These are phyloP conservation scores for Ischnus inquisitorius DNA, from an alignment of 2,888 invertebrate species.

Conservation along the genomic window DNA sequence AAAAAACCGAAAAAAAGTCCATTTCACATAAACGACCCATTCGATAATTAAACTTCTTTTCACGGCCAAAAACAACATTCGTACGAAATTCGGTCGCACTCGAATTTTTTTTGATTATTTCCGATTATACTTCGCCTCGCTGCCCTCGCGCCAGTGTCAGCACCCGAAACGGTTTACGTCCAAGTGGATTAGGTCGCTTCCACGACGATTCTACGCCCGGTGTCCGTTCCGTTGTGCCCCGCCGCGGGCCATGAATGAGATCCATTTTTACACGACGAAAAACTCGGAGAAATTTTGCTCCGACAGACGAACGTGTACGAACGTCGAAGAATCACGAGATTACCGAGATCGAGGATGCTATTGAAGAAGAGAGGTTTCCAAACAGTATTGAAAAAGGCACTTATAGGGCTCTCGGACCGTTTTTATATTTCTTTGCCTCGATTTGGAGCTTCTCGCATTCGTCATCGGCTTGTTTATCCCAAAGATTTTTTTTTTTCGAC, in stretches of 20 bases:
- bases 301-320: constrained; percentile 68
- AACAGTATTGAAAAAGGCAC: constrained; percentile 73
- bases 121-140: neutral
- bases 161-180: constrained; percentile 74
- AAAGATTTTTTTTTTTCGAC: constrained; percentile 56
- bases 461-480: constrained; percentile 74
- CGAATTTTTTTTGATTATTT: neutral
- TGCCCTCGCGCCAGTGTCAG: neutral
- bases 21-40: constrained; percentile 38
- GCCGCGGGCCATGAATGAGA: constrained; percentile 69
- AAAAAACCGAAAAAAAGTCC: neutral
- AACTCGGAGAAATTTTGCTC: constrained; percentile 74
- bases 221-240: constrained; percentile 6
- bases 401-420: constrained; percentile 68
- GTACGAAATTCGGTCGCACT: neutral
- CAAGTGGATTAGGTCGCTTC: constrained; percentile 77
- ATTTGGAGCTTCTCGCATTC: constrained; percentile 61
- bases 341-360: constrained; percentile 72
- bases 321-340: constrained; percentile 80
- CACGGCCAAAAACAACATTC: constrained; percentile 27
- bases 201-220: constrained; percentile 29
- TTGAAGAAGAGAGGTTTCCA: constrained; percentile 36
- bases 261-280: constrained; percentile 71
- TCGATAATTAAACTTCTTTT: constrained; percentile 61
- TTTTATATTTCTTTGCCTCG: constrained; percentile 13